phyloP scores from a whole-genome alignment of 2,888 invertebrate genomes.

The Brassicogethes aeneus region DNA sequence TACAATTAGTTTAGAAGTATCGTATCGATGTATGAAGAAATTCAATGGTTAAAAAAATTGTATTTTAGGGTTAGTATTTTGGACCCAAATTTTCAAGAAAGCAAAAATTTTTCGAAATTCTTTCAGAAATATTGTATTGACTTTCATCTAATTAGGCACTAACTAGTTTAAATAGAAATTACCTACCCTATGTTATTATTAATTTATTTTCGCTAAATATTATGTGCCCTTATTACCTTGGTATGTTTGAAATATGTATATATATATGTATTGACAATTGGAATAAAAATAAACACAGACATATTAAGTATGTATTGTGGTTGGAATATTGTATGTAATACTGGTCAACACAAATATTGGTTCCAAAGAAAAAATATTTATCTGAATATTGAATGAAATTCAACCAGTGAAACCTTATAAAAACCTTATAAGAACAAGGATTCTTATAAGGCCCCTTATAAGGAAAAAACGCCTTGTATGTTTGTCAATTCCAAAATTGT shows the following conservation, averaged over 20 bases:
- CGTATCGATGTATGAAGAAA: not conserved
- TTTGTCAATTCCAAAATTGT: not conserved
- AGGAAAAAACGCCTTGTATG: too few species aligned
- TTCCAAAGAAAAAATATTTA: too few species aligned
- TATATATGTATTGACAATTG: not conserved
- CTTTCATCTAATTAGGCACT: constrained; percentile 18
- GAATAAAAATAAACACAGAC: not conserved
- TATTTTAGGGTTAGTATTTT: not conserved
- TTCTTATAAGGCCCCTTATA: too few species aligned
- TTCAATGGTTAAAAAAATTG: not conserved
- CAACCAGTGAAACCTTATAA: too few species aligned
- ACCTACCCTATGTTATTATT: too few species aligned
- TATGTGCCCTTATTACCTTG: constrained; percentile 23
- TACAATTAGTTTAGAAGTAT: too few species aligned
- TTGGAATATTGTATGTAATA: too few species aligned
- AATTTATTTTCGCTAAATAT: too few species aligned
- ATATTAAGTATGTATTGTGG: not conserved
- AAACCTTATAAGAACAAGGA: too few species aligned
- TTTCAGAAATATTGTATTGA: constrained; percentile 5
- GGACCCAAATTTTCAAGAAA: not conserved
- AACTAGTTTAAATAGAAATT: constrained; percentile 16
- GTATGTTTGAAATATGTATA: constrained; percentile 16
- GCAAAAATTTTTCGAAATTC: too few species aligned
- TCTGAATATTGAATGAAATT: too few species aligned
- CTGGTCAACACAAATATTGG: too few species aligned